Evolutionary conservation across 1,140 invertebrate species (phyloP), one percentile per base, ranked within the genome.

Genomic region (Colletes latitarsis): DNA sequence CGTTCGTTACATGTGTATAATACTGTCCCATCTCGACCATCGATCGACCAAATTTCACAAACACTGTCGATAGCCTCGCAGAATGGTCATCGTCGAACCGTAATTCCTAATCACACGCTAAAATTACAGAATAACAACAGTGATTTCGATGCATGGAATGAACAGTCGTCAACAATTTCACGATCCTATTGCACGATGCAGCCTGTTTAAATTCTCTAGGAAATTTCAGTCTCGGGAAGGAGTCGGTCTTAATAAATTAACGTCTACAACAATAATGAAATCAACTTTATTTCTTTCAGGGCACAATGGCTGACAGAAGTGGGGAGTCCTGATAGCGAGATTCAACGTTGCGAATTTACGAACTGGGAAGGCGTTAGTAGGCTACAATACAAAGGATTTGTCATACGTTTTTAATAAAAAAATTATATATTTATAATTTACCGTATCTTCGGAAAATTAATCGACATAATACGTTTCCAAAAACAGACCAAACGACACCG

Each of bases 301-400:
- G 93, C 97, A 49, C 93, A 96, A 67, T 98, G 97, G 97, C 92
- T 98, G 62, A 96, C 96, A 15, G 96, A 95, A 49, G 96, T 96
- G 12, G 97, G 98, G 30, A 97, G 97, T 81, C 97, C 97, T 1
- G 97, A 97, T 67, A 96, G 96, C 89, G 94, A 97, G 92, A 97
- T 98, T 78, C 96, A 98, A 81, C 95, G 95, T 63, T 97, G 97
- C 88, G 96, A 98, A 82, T 94, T 98, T 41, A 95, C 94, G 63
- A 98, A 98, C 91, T 96, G 96, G 95, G 96, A 97, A 88, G 96
- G 96, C 87, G 94, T 98, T 30, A 94, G 95, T n/a, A 95, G 95
- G 86, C 95, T 95, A 80, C 96, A 97, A 75, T 98, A 97, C 91
- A 95, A 95, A 89, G 96, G 96, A 81, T 98, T 98, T 90, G 96